Evolutionary conservation across 1,140 invertebrate genomes (phyloP), one percentile per base, ranked within the genome.

Genomic region (Patella vulgata): DNA sequence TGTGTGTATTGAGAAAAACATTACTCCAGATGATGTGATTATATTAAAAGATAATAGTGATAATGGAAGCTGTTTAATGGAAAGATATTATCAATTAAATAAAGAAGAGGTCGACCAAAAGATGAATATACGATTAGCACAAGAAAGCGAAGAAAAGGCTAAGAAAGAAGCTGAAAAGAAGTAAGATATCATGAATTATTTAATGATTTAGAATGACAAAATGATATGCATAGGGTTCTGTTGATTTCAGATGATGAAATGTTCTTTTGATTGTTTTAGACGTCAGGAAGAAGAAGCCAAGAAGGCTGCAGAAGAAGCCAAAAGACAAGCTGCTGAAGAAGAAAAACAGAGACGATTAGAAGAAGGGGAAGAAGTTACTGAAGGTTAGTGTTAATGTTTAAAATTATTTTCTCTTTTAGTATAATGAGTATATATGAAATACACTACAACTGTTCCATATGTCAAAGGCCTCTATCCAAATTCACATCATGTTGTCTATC

Each of bases 1-100:
- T 39, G 71, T 72, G 27, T 68, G 78, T 53, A 68, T 81, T 25
- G 83, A 84, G 58, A 81, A 77, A 52, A 75, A 77, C 44, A 57
- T 82, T 12, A 57, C 81, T 23, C 81, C 81, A 5, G 82, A 84
- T 65, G 78, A 82, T 48, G 68, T 83, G 2, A 63, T 83, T 14
- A 50, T 73, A 17, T 62, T 84, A 31, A 74, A 75, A 30, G 82
- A 83, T 48, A 52, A 51, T n/a, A 75, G 60, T 31, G 74, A 78
- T 12, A 70, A 77, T 30, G 66, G 67, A 11, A 70, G 63, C 25
- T 75, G 73, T 57, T 53, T 82, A 27, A 48, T 75, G 33, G 73
- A 69, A 57, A 65, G 79, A 14, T 81, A 73, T 64, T 79, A 80
- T 48, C 40, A 58, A 9, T 42, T 77, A 28, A 79, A 82, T 51